A percentile compares a stretch with the other conserved stretches of the same genome.
Conservation (phyloP, 2,797 vertebrate species). For the Argentina silus region DNA sequence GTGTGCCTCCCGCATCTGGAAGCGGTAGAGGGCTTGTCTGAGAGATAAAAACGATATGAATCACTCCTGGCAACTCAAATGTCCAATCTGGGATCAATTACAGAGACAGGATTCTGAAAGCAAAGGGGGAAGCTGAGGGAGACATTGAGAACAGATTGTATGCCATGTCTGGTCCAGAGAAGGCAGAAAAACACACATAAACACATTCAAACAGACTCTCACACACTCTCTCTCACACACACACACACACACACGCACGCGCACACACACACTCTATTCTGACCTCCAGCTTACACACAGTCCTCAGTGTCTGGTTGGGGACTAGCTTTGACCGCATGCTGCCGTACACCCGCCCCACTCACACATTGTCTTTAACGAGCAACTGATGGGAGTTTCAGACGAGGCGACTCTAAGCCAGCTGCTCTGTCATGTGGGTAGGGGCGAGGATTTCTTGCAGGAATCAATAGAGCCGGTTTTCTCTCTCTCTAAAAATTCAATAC, state of each 20-base stretch:
- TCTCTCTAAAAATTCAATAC: neutral
- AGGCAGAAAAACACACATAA: constrained; percentile 18
- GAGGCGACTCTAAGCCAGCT: constrained; percentile 61
- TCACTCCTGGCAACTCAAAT: constrained; percentile 79
- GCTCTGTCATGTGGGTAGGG: constrained; percentile 57
- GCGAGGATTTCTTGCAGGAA: constrained; percentile 35
- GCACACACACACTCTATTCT: constrained; percentile 20
- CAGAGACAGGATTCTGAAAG: constrained; percentile 70
- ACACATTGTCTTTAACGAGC: constrained; percentile 60
- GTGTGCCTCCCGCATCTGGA: constrained; percentile 79
- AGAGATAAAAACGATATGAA: constrained; percentile 83
- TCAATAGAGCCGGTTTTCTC: constrained; percentile 40
- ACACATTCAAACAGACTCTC: neutral
- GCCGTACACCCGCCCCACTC: constrained; percentile 46
- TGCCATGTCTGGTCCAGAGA: constrained; percentile 41
- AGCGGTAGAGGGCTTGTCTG: constrained; percentile 78
- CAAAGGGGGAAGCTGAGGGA: constrained; percentile 20
- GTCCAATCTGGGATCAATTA: constrained; percentile 85
- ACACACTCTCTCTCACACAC: constrained; percentile 13
- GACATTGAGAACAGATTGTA: constrained; percentile 39
- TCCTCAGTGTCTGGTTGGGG: constrained; percentile 59
- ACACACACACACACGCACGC: constrained; percentile 10
- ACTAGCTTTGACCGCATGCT: constrained; percentile 59
- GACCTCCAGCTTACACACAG: constrained; percentile 55
- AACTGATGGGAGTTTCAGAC: constrained; percentile 69